phyloP scores from a whole-genome alignment of 2,797 vertebrate species.

The Heteromormyrus szaboi region DNA sequence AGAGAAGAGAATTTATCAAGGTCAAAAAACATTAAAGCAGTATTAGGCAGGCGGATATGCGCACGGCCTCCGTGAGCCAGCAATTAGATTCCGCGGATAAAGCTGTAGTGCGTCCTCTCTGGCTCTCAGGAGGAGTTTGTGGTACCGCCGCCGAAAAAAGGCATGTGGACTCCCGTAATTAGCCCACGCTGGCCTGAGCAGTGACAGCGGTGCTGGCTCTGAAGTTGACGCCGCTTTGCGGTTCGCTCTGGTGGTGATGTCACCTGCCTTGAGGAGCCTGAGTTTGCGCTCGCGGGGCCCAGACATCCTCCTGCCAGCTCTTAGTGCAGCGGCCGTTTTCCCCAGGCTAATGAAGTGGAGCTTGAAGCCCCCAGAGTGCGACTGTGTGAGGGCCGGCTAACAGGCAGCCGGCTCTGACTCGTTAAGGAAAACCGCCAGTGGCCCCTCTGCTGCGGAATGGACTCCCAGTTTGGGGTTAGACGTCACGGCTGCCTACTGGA shows the following conservation, averaged over 20 bases:
- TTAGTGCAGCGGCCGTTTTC: neutral
- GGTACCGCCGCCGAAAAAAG: slow-evolving; percentile 29
- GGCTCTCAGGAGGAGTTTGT: slow-evolving; percentile 43
- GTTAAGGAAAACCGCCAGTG: neutral
- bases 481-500: neutral
- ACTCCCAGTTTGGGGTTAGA: neutral
- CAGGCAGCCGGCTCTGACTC: neutral
- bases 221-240: neutral
- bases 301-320: neutral
- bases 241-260: neutral
- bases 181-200: neutral
- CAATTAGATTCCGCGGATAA: slow-evolving; percentile 40
- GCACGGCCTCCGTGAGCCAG: slow-evolving; percentile 34
- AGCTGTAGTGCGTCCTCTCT: slow-evolving; percentile 42
- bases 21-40: slow-evolving; percentile 54
- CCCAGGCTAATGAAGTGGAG: neutral
- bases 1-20: slow-evolving; percentile 65
- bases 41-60: slow-evolving; percentile 26
- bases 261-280: neutral
- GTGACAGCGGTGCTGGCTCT: neutral
- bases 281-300: neutral
- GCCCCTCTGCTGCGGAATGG: neutral
- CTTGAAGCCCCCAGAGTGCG: neutral
- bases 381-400: neutral
- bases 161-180: slow-evolving; percentile 34